Percentiles rank a stretch among this genome's conserved stretches.
Conservation (phyloP, 30 jellyfish, hydroid and myxozoan species). For the Nemopilema nomurai region DNA sequence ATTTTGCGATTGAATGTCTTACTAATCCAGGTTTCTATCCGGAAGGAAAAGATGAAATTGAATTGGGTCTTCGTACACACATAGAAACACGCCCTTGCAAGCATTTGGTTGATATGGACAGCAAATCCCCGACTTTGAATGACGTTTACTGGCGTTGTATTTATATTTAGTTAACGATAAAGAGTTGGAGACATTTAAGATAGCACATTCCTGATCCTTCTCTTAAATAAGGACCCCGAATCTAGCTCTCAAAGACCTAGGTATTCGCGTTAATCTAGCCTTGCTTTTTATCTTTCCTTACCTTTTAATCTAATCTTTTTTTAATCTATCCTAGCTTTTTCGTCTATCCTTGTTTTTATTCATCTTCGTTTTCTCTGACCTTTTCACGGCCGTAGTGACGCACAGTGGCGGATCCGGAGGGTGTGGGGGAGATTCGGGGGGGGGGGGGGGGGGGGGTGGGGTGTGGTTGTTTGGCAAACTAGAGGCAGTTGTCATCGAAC, state of each 20-base stretch:
- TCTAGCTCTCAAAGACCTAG: not conserved
- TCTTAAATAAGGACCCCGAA: not conserved
- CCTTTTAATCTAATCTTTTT: no score
- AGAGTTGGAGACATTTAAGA: not conserved
- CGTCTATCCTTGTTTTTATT: no score
- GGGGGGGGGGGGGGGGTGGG: no score
- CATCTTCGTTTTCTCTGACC: no score
- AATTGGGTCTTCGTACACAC: not conserved
- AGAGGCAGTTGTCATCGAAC: no score
- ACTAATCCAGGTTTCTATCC: no score
- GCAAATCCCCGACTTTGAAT: not conserved
- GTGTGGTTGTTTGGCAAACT: no score
- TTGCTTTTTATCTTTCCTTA: not conserved
- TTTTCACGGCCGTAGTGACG: no score
- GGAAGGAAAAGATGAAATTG: no score
- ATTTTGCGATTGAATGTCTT: not conserved
- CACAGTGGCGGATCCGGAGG: no score
- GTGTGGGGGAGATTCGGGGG: no score
- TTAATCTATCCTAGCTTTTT: no score
- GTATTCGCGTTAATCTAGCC: not conserved
- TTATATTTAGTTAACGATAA: not conserved
- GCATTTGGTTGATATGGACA: not conserved
- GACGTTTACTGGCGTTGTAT: not conserved
- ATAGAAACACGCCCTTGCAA: not conserved
- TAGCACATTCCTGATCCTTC: not conserved